phyloP scores from a whole-genome alignment of 2,113 vertebrate genomes.

The Thunnus thynnus region DNA sequence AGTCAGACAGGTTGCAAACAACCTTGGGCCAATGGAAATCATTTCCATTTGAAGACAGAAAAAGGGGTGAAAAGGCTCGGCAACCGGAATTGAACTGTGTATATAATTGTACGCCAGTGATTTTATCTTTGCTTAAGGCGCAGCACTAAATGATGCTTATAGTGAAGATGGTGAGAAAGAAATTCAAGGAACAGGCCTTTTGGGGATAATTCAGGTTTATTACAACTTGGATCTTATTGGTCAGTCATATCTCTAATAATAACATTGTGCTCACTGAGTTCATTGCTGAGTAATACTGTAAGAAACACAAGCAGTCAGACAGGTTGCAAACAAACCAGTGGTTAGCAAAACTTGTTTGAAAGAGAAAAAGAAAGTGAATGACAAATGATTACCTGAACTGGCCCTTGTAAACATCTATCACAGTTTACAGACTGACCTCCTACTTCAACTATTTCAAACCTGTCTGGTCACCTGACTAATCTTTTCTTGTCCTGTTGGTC shows the following conservation, averaged over 20 bases:
- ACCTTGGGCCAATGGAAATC: slow-evolving; percentile 99
- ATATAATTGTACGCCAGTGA: slow-evolving; percentile 33
- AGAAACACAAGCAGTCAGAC: too few relatives aligned
- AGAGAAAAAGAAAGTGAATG: background rate
- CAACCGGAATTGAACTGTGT: slow-evolving; percentile 87
- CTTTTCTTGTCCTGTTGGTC: too few relatives aligned
- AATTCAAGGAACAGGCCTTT: slow-evolving; percentile 9
- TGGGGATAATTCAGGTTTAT: background rate
- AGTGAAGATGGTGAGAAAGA: slow-evolving; percentile 71
- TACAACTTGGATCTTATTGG: background rate
- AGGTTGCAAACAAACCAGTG: too few relatives aligned
- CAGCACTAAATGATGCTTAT: slow-evolving; percentile 80
- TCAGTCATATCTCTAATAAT: background rate
- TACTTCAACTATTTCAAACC: too few relatives aligned
- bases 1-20: too few relatives aligned
- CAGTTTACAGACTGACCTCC: too few relatives aligned
- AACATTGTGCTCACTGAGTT: background rate
- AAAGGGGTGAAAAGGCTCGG: slow-evolving; percentile 89
- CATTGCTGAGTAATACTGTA: background rate
- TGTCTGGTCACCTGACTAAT: too few relatives aligned
- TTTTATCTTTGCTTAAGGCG: slow-evolving; percentile 38
- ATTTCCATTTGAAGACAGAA: slow-evolving; percentile 95
- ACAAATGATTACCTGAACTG: too few relatives aligned
- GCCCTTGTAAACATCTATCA: too few relatives aligned
- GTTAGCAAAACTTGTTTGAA: background rate